Evolutionary conservation across 2,797 vertebrate species (phyloP), one percentile per base, ranked within the genome.

Genomic region (Trachurus trachurus): DNA sequence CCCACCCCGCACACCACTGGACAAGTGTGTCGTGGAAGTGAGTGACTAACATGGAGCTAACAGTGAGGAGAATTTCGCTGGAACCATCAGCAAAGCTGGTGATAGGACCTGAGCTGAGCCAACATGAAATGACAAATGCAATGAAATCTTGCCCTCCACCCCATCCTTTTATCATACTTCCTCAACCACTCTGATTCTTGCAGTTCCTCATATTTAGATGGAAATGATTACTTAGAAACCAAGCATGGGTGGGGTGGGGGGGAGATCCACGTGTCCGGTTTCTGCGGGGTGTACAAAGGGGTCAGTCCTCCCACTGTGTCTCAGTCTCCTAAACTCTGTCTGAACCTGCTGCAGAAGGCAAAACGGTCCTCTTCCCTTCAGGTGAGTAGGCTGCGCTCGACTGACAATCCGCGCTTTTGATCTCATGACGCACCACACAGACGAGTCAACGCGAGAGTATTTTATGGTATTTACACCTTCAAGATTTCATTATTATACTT

Each of bases 331-430:
- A 53, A 34, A 53, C 69, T 56, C 53, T 59, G 53, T 0, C 71
- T 75, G 53, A 70, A 80, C 71, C 31, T 76, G 67, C 44, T 2
- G 17, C 52, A 21, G 19, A 39, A 10, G 11, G 19, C 62, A 57
- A 19, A 22, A 37, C 1, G 16, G 12, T 39, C 19, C n/a, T 7
- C 58, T 31, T 15, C 15, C 21, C 0, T 5, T 54, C 29, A 2
- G 6, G 67, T 81, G 22, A 75, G 68, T 54, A 19, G 45, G 7
- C 6, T 7, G 7, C 39, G 9, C 5, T 15, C 1, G 8, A 40
- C 47, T 53, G 22, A 4, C 0, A 16, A 4, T 21, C 39, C 9
- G 7, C 3, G 10, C 5, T 29, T 45, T 26, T 56, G 0, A 15
- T 22, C 16, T 58, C 2, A 49, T 10, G 6, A 0, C 17, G 9